These are phyloP conservation scores for Aeoliscus strigatus DNA, from an alignment of 2,797 vertebrate species.

Conservation along the genomic window DNA sequence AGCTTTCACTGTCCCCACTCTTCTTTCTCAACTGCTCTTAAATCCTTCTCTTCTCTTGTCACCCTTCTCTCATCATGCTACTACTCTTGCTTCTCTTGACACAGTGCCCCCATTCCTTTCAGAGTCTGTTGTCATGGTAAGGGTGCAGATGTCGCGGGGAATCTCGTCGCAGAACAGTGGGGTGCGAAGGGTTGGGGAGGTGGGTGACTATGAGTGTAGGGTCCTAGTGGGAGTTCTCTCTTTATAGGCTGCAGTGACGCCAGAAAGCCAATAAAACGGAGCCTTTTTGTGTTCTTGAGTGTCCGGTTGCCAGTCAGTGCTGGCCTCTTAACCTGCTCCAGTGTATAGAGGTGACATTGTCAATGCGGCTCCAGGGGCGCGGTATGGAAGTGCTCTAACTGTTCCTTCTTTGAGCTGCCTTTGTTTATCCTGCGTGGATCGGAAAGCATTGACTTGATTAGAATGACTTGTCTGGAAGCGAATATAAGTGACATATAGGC, in stretches of 20 bases:
- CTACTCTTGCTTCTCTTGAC: constrained; percentile 54
- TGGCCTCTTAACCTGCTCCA: constrained; percentile 63
- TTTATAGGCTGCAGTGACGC: constrained; percentile 76
- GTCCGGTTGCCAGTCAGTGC: constrained; percentile 60
- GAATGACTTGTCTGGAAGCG: constrained; percentile 30
- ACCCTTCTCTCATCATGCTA: constrained; percentile 20
- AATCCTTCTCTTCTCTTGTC: constrained; percentile 35
- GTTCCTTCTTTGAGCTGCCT: constrained; percentile 26
- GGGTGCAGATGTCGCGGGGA: constrained; percentile 59
- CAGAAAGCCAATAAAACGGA: constrained; percentile 78
- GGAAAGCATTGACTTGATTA: constrained; percentile 27
- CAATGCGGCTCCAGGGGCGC: constrained; percentile 45
- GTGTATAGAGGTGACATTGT: constrained; percentile 63
- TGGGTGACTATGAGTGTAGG: constrained; percentile 60
- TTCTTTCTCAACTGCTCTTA: constrained; percentile 26
- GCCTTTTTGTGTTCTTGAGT: constrained; percentile 68
- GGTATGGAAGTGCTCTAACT: constrained; percentile 32
- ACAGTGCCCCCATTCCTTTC: constrained; percentile 47
- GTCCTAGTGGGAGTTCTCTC: constrained; percentile 73
- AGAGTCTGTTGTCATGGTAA: constrained; percentile 73
- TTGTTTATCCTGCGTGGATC: constrained; percentile 25
- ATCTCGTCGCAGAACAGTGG: constrained; percentile 68
- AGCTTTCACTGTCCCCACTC: constrained; percentile 16
- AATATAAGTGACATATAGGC: constrained; percentile 39
- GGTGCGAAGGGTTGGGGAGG: constrained; percentile 50